Conservation (phyloP, 1,140 invertebrate species). For the Sycophaga agraensis region DNA sequence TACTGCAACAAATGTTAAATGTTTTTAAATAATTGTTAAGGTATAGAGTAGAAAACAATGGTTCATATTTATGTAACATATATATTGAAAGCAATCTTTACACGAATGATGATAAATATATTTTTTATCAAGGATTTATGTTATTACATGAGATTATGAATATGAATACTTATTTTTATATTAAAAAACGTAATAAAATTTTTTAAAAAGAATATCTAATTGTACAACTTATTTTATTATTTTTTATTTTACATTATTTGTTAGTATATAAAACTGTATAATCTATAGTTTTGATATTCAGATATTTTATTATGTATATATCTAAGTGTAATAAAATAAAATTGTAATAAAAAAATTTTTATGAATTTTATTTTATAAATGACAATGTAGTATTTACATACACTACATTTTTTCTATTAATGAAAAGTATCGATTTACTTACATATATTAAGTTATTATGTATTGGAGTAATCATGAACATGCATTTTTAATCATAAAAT, state of each 20-base stretch:
- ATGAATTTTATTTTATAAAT: background rate
- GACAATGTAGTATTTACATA: too few relatives aligned
- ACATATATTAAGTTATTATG: too few relatives aligned
- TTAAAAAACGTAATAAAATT: constrained; percentile 12
- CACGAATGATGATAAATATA: background rate
- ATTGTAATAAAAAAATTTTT: background rate
- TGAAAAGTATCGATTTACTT: too few relatives aligned
- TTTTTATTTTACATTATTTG: background rate
- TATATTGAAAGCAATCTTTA: too few relatives aligned
- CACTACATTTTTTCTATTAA: too few relatives aligned
- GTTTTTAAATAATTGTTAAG: background rate
- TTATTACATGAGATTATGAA: constrained; percentile 12
- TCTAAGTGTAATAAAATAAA: background rate
- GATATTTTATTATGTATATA: background rate
- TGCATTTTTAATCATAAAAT: too few relatives aligned
- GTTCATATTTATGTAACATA: too few relatives aligned
- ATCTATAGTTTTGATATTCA: too few relatives aligned
- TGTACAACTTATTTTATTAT: background rate
- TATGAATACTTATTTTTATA: constrained; percentile 13
- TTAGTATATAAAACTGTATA: too few relatives aligned
- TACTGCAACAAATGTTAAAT: background rate
- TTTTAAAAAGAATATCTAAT: background rate
- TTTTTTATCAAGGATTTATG: background rate
- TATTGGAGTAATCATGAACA: too few relatives aligned
- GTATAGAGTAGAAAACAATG: background rate